Evolutionary conservation across 2,797 vertebrate species (phyloP), one percentile per base, ranked within the genome.

Genomic region (Neosilurus hyrtlii): DNA sequence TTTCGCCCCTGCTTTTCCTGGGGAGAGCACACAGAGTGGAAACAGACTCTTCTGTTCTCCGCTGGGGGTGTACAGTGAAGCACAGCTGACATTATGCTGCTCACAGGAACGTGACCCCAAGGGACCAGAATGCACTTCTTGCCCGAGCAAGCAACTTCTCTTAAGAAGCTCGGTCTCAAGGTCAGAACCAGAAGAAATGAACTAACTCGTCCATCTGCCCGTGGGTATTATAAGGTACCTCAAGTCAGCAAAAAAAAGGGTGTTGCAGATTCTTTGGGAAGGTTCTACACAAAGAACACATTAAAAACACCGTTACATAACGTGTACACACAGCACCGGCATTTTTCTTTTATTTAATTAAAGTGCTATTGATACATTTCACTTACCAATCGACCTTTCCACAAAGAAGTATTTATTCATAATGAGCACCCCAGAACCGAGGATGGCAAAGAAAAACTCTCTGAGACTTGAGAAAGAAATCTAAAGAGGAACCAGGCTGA

Each of bases 1-100:
- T 59, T 59, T n/a, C n/a, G n/a, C 51, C 37, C 22, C 63, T 59
- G 77, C n/a, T 8, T 73, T 80, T 81, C 43, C 61, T 24, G 26
- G 20, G 52, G 56, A 22, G 52, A 43, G 43, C 16, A 16, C 54
- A 57, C 9, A 8, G 54, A 56, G 80, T 30, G 52, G 26, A 83
- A 67, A 62, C 43, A 81, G 61, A 83, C 1, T 2, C 12, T 65
- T n/a, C n/a, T n/a, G 62, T 24, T 56, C 49, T 82, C 51, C 8
- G 43, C 15, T 26, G 22, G 57, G 37, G 20, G 54, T 37, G 54
- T 30, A 1, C 54, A 57, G 56, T 49, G 59, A 62, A 80, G 77
- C 10, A 73, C 66, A 63, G 54, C n/a, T 78, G 72, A 20, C 67
- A 63, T 43, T 43, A 30, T 10, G 54, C 15, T 71, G 54, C 56